A percentile compares a stretch with the other conserved stretches of the same genome.
Evolutionary conservation across 2,888 invertebrate species (phyloP).

Genomic region (Ornithoptera priamus): DNA sequence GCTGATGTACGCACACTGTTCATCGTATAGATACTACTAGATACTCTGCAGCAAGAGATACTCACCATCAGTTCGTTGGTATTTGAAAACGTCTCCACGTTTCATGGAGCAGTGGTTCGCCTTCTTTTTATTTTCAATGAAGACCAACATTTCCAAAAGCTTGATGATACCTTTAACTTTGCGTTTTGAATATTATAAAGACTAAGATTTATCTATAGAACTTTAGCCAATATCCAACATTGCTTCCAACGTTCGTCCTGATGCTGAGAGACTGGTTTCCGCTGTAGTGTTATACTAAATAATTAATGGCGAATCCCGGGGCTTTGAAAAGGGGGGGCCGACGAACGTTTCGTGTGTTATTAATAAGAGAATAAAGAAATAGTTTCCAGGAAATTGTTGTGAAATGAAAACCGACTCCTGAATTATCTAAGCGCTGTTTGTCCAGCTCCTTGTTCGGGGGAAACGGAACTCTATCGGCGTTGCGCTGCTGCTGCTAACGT

Average conservation of each 20-base stretch:
- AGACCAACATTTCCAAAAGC: no score
- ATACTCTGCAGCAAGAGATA: no score
- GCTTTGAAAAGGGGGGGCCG: slow-evolving; percentile 32
- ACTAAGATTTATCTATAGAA: slow-evolving; percentile 10
- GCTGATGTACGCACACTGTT: no score
- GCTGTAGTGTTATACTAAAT: slow-evolving; percentile 38
- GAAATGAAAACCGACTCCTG: slow-evolving; percentile 23
- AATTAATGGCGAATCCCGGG: slow-evolving; percentile 44
- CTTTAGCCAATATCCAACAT: slow-evolving; percentile 13
- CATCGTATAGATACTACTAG: no score
- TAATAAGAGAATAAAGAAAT: slow-evolving; percentile 32
- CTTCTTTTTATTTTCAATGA: no score
- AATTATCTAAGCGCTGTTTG: slow-evolving; percentile 24
- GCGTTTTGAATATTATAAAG: no score
- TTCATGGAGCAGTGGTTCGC: no score
- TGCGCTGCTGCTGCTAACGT: neutral
- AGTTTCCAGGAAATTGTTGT: slow-evolving; percentile 32
- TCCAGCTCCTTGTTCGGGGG: slow-evolving; percentile 15
- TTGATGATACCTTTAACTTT: no score
- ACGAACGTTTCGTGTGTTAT: slow-evolving; percentile 29
- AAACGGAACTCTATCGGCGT: slow-evolving; percentile 12
- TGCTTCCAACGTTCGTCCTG: slow-evolving; percentile 32
- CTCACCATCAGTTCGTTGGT: no score
- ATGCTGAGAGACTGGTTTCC: slow-evolving; percentile 30
- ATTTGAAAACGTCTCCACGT: no score